phyloP scores from a whole-genome alignment of 2,888 invertebrate species.

The Agriotes lineatus region DNA sequence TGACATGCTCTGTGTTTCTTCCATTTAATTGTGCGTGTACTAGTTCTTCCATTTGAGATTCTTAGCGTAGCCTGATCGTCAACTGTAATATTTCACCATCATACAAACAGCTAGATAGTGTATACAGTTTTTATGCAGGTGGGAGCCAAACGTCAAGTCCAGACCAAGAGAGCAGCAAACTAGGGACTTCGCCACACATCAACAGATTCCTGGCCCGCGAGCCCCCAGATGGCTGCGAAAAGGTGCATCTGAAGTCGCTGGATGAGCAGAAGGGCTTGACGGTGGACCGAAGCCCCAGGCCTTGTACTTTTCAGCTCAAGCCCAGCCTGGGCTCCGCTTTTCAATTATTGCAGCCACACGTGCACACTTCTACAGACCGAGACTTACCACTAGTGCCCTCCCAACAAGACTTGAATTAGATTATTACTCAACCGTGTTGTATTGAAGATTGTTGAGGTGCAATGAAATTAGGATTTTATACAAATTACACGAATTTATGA shows the following conservation, averaged over 20 bases:
- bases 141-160: constrained; percentile 84
- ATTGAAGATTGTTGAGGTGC: constrained; percentile 24
- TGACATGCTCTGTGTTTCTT: no score
- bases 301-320: constrained; percentile 80
- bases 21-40: no score
- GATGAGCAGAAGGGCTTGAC: constrained; percentile 65
- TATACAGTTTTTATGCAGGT: constrained; percentile 66
- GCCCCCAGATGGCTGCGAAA: constrained; percentile 92
- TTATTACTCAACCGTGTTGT: constrained; percentile 27
- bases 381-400: constrained; percentile 61
- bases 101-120: no score
- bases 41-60: no score
- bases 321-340: constrained; percentile 87
- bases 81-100: no score
- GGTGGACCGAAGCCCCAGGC: constrained; percentile 69
- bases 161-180: constrained; percentile 77
- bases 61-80: no score
- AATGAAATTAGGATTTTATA: background rate
- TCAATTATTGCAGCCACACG: constrained; percentile 74
- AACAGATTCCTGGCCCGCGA: constrained; percentile 87
- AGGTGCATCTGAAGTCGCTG: constrained; percentile 78
- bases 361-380: constrained; percentile 49
- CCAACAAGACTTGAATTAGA: constrained; percentile 54
- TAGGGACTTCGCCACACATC: constrained; percentile 87
- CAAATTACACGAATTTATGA: background rate